Base-by-base conservation (phyloP, 2,797 vertebrate species). In the Myiotriccus ornatus region DNA sequence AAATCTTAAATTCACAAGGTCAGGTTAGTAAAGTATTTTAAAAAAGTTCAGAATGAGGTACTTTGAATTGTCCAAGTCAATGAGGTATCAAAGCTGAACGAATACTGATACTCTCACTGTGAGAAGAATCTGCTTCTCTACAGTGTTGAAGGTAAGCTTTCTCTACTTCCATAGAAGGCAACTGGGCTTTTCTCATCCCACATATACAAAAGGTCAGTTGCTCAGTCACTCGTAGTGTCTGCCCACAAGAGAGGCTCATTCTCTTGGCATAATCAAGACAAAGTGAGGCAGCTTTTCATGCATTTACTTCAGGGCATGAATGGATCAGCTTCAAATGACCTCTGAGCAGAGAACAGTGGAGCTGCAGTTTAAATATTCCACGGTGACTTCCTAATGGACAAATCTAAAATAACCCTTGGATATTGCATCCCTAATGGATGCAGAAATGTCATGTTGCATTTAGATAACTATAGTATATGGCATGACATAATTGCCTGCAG, bases 381-480 rank as follows among this genome's bases (percentile, higher is more conserved):
- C 41, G 32, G 70, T 70, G 65, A 78, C 30, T 71, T 75, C 44
- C 56, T 82, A 80, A 74, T 41, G 47, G 81, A 32, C 19, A 79
- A 89, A 67, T 80, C 43, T 67, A 63, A 94, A 94, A 89, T 60
- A 96, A 79, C 43, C 50, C 20, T 59, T 68, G 57, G 56, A 60
- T 70, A 87, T 57, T 43, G 15, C 55, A 83, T 70, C 75, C 24
- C 17, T 89, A 89, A 82, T 35, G 50, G 76, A 65, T 57, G 43
- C 44, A 91, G 59, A 94, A 91, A 90, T 87, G 60, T 80, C 81
- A 64, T 63, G 52, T 67, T 80, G 60, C 10, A 85, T 96, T 85
- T 56, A 73, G 64, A 35, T 70, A 67, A 60, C n/a, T 69, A 4
- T 14, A 53, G 16, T 50, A 19, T 69, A 73, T 44, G 46, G 21